phyloP scores from a whole-genome alignment of 2,888 invertebrate species.

The Helicoverpa assulta region DNA sequence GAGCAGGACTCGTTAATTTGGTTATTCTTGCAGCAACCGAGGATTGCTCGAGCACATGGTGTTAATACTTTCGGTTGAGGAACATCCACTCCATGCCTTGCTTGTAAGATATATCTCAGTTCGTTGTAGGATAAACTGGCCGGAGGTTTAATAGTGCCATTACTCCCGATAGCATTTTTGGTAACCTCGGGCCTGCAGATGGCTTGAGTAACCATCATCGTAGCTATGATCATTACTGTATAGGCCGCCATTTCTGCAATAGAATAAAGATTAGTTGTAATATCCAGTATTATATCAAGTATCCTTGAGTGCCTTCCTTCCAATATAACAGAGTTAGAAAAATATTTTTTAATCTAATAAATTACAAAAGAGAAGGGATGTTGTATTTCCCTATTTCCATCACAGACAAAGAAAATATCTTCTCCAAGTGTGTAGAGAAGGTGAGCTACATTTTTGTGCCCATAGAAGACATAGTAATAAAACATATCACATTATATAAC shows the following conservation, averaged over 20 bases:
- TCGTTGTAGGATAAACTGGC: conserved; percentile 76
- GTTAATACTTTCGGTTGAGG: conserved; percentile 78
- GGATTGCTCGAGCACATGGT: conserved; percentile 93
- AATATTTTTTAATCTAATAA: background rate
- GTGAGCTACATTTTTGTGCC: conserved; percentile 26
- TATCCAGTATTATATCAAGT: too few species aligned
- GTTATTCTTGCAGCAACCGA: conserved; percentile 92
- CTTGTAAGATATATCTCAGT: conserved; percentile 74
- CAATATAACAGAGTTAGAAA: background rate
- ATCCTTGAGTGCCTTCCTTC: too few species aligned
- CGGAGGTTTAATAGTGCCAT: conserved; percentile 79
- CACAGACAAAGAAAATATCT: background rate
- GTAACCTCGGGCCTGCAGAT: conserved; percentile 69
- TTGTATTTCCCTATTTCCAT: conserved; percentile 21
- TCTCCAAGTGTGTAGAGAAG: conserved; percentile 13
- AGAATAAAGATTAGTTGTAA: conserved; percentile 23
- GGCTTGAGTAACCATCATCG: conserved; percentile 65
- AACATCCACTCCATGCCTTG: conserved; percentile 67
- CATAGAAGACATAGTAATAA: conserved; percentile 11
- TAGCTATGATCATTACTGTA: conserved; percentile 60
- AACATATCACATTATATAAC: conserved; percentile 22
- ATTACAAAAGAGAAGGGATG: background rate
- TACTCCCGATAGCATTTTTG: conserved; percentile 65
- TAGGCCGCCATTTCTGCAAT: conserved; percentile 74
- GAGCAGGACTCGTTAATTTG: conserved; percentile 91